Evolutionary conservation across 2,797 vertebrate genomes (phyloP), one percentile per base, ranked within the genome.

Genomic region (Psittacula derbiana): DNA sequence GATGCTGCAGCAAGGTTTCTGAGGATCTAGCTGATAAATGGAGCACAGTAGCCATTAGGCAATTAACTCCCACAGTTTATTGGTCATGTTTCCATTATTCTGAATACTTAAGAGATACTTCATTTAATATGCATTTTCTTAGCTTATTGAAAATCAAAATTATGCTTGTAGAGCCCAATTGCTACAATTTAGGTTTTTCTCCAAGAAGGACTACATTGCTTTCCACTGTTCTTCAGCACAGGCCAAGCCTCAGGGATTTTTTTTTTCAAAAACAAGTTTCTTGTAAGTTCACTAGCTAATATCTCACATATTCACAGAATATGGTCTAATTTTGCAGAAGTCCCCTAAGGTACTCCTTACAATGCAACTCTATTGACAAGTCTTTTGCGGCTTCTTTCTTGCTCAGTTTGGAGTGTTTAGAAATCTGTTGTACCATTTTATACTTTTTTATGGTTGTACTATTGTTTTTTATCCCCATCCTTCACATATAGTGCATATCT

Each of bases 31-130:
- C 57, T 80, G 82, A 86, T 71, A 91, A 95, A 78, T 66, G 80
- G 78, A 92, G 76, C 85, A 81, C 86, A 79, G 86, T 28, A 78
- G 78, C 85, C 90, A 91, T 92, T 72, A 95, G 89, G 87, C 88
- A 97, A 95, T 92, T 94, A 84, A 84, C 58, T 91, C 73, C 49
- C 66, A 65, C 80, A 49, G 38, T 49, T 80, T 92, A 50, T 30
- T 78, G 80, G 58, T 69, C 25, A 3, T 41, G 40, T 38, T 60
- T 75, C 64, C 67, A 38, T 91, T 89, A 79, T 85, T 84, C 57
- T 67, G 38, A 19, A 40, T 78, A 16, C 57, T 58, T 43, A 73
- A 61, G 61, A 84, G 72, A 60, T 67, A 28, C 36, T 70, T 79
- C 57, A 60, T 44, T 71, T 65, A 49, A 33, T 38, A 25, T 14